Evolutionary conservation across 2,797 vertebrate genomes (phyloP).

Genomic region (Acanthurus tractus): DNA sequence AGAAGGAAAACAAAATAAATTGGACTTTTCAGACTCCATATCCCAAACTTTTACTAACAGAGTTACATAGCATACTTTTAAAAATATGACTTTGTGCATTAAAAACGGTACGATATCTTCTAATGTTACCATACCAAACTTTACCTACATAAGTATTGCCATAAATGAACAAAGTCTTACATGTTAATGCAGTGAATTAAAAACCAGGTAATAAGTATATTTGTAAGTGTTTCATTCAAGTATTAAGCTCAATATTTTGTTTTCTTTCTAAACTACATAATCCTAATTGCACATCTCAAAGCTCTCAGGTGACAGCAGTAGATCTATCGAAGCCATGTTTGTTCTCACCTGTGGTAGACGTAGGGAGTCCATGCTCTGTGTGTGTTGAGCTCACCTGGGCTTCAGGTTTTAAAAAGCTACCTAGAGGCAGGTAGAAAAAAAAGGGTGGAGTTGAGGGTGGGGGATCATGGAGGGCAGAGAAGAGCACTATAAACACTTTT

Average conservation of each 20-base stretch:
- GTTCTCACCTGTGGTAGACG: slow-evolving; percentile 70
- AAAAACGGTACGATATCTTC: background rate
- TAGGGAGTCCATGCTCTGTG: slow-evolving; percentile 63
- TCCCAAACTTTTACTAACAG: too few species aligned
- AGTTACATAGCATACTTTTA: too few species aligned
- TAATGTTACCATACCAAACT: background rate
- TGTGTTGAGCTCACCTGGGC: slow-evolving; percentile 53
- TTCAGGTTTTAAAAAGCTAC: slow-evolving; percentile 34
- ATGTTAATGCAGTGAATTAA: background rate
- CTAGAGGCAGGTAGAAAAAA: slow-evolving; percentile 22
- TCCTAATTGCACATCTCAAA: background rate
- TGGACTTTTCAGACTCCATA: too few species aligned
- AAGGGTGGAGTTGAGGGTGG: background rate
- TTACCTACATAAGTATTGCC: background rate
- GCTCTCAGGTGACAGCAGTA: background rate
- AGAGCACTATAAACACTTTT: slow-evolving; percentile 19
- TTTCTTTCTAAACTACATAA: background rate
- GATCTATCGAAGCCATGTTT: background rate
- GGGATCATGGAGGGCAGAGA: slow-evolving; percentile 17
- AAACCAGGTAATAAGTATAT: background rate
- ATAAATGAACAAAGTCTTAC: background rate
- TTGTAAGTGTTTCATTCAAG: background rate
- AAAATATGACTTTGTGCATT: background rate
- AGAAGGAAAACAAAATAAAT: too few species aligned
- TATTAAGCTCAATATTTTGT: too few species aligned